phyloP scores from a whole-genome alignment of 1,140 invertebrate species.

The Hyposmocoma kahamanoa region DNA sequence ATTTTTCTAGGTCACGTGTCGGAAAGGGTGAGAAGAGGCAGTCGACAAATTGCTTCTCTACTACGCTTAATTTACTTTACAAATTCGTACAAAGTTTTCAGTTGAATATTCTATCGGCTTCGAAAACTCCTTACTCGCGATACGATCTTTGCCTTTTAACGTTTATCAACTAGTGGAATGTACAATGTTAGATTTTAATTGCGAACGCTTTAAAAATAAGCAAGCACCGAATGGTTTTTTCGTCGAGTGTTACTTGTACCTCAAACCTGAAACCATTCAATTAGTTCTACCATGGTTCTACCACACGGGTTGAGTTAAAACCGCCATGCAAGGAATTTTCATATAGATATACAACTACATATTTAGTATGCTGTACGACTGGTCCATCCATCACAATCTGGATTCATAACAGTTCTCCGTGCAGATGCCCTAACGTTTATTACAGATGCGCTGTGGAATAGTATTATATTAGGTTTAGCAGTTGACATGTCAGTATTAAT shows the following conservation, averaged over 20 bases:
- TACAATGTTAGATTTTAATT: no score
- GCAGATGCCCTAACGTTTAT: conserved; percentile 49
- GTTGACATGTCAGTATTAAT: conserved; percentile 17
- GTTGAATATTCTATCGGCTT: conserved; percentile 30
- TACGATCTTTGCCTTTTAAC: conserved; percentile 6
- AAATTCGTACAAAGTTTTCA: conserved; percentile 46
- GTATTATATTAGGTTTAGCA: conserved; percentile 11
- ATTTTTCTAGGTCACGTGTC: conserved; percentile 50
- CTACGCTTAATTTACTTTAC: conserved; percentile 59
- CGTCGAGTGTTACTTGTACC: no score
- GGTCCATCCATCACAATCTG: conserved; percentile 59
- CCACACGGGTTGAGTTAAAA: no score
- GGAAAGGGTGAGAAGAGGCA: conserved; percentile 42
- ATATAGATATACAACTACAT: no score
- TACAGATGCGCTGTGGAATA: conserved; percentile 45
- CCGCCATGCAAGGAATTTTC: no score
- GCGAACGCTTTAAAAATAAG: no score
- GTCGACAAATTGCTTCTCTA: conserved; percentile 52
- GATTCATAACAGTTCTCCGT: conserved; percentile 59
- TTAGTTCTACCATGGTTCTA: no score
- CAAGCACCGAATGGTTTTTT: no score
- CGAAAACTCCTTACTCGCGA: conserved; percentile 16
- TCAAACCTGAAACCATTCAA: no score
- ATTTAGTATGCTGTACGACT: conserved; percentile 25
- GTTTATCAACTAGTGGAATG: conserved; percentile 7